Evolutionary conservation across 2,888 invertebrate genomes (phyloP), one percentile per base, ranked within the genome.

Genomic region (Enoplolaimus lenunculus): DNA sequence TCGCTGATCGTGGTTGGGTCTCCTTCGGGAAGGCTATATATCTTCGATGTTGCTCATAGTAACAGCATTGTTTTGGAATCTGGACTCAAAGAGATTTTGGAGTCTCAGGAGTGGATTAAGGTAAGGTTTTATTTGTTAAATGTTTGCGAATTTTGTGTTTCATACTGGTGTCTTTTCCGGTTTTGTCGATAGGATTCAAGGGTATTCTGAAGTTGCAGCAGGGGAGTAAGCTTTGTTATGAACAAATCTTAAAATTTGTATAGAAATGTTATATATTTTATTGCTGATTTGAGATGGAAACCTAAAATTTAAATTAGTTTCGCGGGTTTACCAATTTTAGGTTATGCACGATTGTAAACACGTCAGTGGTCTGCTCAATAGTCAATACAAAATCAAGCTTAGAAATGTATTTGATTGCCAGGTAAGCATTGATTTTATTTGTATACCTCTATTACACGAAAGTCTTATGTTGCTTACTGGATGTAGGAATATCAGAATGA

Each of bases 321-420:
- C n/a, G n/a, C n/a, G n/a, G n/a, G n/a, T n/a, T n/a, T n/a, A n/a
- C n/a, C n/a, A n/a, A n/a, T 16, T 82, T 70, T 75, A 87, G 87
- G 86, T 93, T 70, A 89, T 91, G 78, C 93, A 93, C 81, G 93
- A 93, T 81, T 93, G 92, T 79, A 87, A 91, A 73, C 92, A 91
- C 81, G 91, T 91, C 83, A 90, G 91, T 72, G 88, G 89, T 66
- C 91, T 90, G 84, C 86, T 93, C 75, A 88, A 87, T 83, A 87
- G 87, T 80, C 92, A 93, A 80, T 92, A 88, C 84, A 89, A 89
- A 75, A 89, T 93, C 74, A 86, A 88, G 70, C 82, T 93, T 77
- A 86, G 86, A 74, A 89, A 89, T 82, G 90, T 93, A 68, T 93
- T 93, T 81, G 93, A 93, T 81, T 93, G 93, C 45, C 93, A 90